Evolutionary conservation across 2,113 vertebrate genomes (phyloP).

Genomic region (Cairina moschata): DNA sequence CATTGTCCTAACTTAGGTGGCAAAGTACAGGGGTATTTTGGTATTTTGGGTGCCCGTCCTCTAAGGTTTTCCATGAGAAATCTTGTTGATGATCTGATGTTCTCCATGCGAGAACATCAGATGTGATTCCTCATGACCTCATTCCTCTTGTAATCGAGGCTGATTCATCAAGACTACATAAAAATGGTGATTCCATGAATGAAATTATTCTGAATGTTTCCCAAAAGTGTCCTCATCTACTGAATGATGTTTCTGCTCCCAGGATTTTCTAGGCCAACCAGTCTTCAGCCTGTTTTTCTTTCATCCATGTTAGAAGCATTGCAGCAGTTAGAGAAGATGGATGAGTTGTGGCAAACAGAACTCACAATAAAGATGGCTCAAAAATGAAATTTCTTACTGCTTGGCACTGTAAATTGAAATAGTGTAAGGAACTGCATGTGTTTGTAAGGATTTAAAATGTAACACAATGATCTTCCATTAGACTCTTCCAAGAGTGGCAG

Average conservation of each 20-base stretch:
- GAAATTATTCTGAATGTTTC: not conserved
- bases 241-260: not conserved
- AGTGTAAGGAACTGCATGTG: not conserved
- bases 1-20: not conserved
- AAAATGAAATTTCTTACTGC: not conserved
- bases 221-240: not conserved
- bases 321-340: not conserved
- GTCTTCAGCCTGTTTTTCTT: not conserved
- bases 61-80: not conserved
- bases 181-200: not conserved
- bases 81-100: not conserved
- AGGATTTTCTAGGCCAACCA: not conserved
- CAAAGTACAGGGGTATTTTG: not conserved
- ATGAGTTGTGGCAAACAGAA: not conserved
- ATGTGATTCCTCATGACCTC: not conserved
- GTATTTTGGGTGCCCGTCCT: not conserved
- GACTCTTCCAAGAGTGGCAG: not conserved
- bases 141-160: not conserved
- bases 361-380: not conserved
- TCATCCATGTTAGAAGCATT: not conserved
- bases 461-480: not conserved
- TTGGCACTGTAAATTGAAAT: not conserved
- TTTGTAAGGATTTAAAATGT: not conserved
- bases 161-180: not conserved
- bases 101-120: no score